A percentile compares a stretch with the other conserved stretches of the same genome.
phyloP scores from a whole-genome alignment of 1,140 invertebrate genomes.

The Oryctes rhinoceros region DNA sequence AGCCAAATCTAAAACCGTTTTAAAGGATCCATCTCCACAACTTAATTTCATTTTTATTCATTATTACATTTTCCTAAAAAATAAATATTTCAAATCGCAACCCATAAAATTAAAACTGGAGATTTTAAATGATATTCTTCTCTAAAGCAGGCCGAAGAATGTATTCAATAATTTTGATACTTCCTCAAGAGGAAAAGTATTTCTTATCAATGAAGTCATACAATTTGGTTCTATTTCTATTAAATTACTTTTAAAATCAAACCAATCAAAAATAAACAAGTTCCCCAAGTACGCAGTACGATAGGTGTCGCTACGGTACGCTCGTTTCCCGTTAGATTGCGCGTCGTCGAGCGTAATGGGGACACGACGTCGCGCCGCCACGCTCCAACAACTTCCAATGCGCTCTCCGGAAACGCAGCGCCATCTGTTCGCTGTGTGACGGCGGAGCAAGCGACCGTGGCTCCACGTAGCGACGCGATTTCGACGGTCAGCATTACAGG shows the following conservation, averaged over 20 bases:
- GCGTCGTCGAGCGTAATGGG: neutral
- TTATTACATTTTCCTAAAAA: too few relatives aligned
- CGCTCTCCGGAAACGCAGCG: slow-evolving; percentile 7
- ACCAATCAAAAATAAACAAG: neutral
- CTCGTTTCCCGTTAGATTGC: neutral
- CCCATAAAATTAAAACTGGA: too few relatives aligned
- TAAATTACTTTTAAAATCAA: too few relatives aligned
- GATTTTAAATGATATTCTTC: neutral
- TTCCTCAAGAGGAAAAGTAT: too few relatives aligned
- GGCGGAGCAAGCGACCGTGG: neutral
- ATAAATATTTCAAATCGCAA: too few relatives aligned
- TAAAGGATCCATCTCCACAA: too few relatives aligned
- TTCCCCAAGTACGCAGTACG: neutral
- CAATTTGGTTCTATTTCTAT: neutral
- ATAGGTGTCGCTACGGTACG: neutral
- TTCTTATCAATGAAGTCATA: too few relatives aligned
- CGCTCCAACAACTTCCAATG: slow-evolving; percentile 16
- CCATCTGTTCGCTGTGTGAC: slow-evolving; percentile 10
- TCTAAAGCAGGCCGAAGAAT: too few relatives aligned
- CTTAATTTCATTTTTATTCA: too few relatives aligned
- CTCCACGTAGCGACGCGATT: neutral
- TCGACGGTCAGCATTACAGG: slow-evolving; percentile 11
- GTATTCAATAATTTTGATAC: too few relatives aligned
- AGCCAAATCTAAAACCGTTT: too few relatives aligned
- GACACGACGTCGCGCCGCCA: neutral